phyloP scores from a whole-genome alignment of 2,888 invertebrate species.

The Drosophila fulvimacula region DNA sequence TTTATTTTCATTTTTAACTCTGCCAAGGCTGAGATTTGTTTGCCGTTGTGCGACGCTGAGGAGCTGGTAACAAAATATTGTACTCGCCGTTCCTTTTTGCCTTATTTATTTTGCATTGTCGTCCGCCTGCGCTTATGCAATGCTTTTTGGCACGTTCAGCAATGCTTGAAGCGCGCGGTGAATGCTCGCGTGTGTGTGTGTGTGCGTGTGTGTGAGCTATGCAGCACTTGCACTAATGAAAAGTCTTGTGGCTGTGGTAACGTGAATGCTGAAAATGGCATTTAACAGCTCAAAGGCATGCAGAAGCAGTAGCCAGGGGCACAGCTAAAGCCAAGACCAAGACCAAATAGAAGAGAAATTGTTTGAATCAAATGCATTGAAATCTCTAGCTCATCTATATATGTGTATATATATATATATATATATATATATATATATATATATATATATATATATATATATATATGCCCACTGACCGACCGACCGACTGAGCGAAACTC shows the following conservation, averaged over 20 bases:
- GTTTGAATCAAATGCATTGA: constrained; percentile 12
- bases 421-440: background rate
- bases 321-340: constrained; percentile 1
- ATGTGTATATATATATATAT: background rate
- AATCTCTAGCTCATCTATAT: constrained; percentile 1
- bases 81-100: constrained; percentile 42
- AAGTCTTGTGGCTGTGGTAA: constrained; percentile 59
- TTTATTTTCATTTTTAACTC: constrained; percentile 4
- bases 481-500: background rate
- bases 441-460: background rate
- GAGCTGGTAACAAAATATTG: constrained; percentile 54
- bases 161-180: constrained; percentile 56
- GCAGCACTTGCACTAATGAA: constrained; percentile 76
- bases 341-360: constrained; percentile 4
- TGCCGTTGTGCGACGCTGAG: constrained; percentile 36
- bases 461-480: background rate
- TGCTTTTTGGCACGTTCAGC: constrained; percentile 71
- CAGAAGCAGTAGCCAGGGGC: constrained; percentile 5
- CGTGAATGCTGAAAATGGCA: constrained; percentile 13
- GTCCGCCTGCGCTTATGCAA: constrained; percentile 75
- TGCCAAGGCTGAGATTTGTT: constrained; percentile 65
- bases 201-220: constrained; percentile 30
- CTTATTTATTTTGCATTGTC: constrained; percentile 66
- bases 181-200: constrained; percentile 29
- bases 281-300: constrained; percentile 25